Evolutionary conservation across 1,140 invertebrate genomes (phyloP).

Genomic region (Pentalonia nigronervosa): DNA sequence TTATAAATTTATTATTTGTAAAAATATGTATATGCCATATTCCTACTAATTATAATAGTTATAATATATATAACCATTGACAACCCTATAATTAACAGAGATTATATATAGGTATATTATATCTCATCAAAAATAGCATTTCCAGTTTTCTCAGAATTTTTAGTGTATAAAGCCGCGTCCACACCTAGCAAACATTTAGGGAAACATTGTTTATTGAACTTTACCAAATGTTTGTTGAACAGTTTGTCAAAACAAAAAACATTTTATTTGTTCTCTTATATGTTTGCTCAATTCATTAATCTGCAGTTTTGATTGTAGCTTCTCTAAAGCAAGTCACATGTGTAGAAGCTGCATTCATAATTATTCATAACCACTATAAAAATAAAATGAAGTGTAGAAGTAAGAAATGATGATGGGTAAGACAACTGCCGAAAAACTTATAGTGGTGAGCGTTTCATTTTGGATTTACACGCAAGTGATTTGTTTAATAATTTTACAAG

Average conservation of each 20-base stretch:
- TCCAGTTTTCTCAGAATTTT: too few species aligned
- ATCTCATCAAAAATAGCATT: too few species aligned
- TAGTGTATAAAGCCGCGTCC: background rate
- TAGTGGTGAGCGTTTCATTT: background rate
- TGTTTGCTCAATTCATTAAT: background rate
- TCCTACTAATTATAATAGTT: too few species aligned
- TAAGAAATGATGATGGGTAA: background rate
- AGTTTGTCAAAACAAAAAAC: background rate
- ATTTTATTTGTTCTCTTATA: background rate
- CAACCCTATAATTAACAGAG: too few species aligned
- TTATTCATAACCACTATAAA: background rate
- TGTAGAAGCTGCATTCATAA: background rate
- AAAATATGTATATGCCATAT: too few species aligned
- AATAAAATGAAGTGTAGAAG: background rate
- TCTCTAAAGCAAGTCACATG: background rate
- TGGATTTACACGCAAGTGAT: background rate
- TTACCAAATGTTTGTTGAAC: background rate
- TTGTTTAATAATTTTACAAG: conserved; percentile 54
- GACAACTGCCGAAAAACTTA: background rate
- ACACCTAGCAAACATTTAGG: background rate
- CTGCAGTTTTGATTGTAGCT: background rate
- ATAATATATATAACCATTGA: too few species aligned
- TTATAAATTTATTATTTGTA: too few species aligned
- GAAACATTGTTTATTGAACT: conserved; percentile 9
- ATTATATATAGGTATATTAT: too few species aligned